Conservation (phyloP, 1,140 invertebrate genomes). For the Dysdera silvatica region DNA sequence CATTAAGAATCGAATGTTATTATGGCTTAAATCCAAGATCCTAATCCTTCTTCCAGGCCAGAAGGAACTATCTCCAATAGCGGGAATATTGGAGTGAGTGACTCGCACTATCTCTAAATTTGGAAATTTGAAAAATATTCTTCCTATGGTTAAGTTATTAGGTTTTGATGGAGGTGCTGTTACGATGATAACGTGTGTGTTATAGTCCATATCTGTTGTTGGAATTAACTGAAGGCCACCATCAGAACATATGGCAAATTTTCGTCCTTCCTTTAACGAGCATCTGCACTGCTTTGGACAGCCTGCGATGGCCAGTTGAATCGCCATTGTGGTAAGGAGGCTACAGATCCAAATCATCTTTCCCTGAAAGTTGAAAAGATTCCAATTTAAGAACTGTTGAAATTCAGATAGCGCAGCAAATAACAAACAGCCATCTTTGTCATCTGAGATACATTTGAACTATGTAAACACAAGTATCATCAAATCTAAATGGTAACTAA, state of each 20-base stretch:
- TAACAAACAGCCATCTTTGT: no score
- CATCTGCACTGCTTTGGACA: constrained; percentile 40
- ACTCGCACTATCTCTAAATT: constrained; percentile 66
- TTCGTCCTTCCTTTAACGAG: constrained; percentile 38
- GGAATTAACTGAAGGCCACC: constrained; percentile 57
- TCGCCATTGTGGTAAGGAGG: no score
- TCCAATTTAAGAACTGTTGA: no score
- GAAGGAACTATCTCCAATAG: constrained; percentile 67
- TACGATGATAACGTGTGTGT: constrained; percentile 60
- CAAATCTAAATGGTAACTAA: no score
- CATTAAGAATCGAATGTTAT: constrained; percentile 61
- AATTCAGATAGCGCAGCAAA: no score
- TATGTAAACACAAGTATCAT: no score
- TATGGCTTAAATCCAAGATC: constrained; percentile 62
- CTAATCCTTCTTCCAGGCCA: constrained; percentile 61
- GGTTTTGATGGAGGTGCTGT: constrained; percentile 55
- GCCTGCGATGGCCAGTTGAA: no score
- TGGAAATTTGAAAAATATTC: constrained; percentile 59
- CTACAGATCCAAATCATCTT: no score
- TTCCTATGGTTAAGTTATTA: constrained; percentile 63
- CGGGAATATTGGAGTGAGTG: constrained; percentile 63
- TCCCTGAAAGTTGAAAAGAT: no score
- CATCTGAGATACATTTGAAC: no score
- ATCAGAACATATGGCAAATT: constrained; percentile 45
- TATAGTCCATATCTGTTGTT: constrained; percentile 51